These are phyloP conservation scores for Sclerodermus sp. DNA, from an alignment of 2,888 invertebrate genomes.

Conservation along the genomic window DNA sequence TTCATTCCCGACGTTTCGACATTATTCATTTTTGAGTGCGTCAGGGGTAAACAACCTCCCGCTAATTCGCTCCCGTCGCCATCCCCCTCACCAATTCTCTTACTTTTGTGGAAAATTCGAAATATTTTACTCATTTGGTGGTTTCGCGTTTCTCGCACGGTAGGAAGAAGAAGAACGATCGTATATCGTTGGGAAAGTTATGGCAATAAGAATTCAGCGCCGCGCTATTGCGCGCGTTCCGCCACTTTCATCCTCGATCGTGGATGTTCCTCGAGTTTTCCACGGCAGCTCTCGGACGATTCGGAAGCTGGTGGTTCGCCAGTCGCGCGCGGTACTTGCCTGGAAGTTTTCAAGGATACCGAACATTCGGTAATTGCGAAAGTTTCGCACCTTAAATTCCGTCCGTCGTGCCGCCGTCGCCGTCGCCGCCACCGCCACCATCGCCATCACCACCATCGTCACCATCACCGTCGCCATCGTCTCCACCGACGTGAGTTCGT, in stretches of 20 bases:
- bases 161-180: too few relatives aligned
- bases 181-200: too few relatives aligned
- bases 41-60: too few relatives aligned
- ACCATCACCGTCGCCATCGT: conserved; percentile 9
- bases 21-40: too few relatives aligned
- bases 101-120: too few relatives aligned
- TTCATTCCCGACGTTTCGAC: too few relatives aligned
- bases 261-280: background rate
- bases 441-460: background rate
- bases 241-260: conserved; percentile 21
- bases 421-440: conserved; percentile 1
- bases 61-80: too few relatives aligned
- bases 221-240: too few relatives aligned
- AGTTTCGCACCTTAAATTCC: conserved; percentile 53
- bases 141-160: too few relatives aligned
- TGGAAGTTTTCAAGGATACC: conserved; percentile 50
- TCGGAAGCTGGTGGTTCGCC: conserved; percentile 1
- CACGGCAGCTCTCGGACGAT: background rate
- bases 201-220: too few relatives aligned
- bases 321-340: conserved; percentile 30
- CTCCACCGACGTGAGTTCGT: conserved; percentile 5
- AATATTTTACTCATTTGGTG: too few relatives aligned
- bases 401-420: conserved; percentile 7
- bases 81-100: too few relatives aligned
- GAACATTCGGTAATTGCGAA: conserved; percentile 54